Percentiles rank a stretch among this genome's conserved stretches.
Conservation (phyloP, 2,797 vertebrate species). For the Tapera naevia region DNA sequence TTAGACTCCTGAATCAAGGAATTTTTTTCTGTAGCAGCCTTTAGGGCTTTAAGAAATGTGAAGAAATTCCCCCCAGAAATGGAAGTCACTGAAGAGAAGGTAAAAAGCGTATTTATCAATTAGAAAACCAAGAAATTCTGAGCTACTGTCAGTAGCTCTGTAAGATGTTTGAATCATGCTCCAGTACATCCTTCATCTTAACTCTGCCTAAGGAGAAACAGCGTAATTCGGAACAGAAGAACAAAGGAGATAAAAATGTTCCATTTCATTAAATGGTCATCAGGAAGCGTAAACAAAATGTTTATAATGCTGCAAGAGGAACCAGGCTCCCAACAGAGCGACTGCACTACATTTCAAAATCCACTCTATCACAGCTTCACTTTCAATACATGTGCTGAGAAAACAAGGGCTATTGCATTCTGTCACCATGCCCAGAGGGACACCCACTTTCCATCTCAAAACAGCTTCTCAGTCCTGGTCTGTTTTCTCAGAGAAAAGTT, state of each 20-base stretch:
- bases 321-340: background rate
- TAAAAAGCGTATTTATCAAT: background rate
- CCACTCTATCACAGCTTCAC: background rate
- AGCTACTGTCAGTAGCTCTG: background rate
- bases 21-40: background rate
- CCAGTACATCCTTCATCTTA: background rate
- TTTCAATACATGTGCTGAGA: background rate
- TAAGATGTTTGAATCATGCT: background rate
- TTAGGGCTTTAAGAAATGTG: background rate
- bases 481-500: background rate
- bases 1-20: background rate
- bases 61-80: background rate
- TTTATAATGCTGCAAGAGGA: background rate
- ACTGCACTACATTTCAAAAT: background rate
- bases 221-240: background rate
- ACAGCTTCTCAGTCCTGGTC: background rate
- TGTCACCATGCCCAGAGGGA: background rate
- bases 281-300: conserved; percentile 26
- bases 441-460: background rate
- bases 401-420: background rate
- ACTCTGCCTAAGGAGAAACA: conserved; percentile 7
- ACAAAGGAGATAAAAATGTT: background rate
- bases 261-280: conserved; percentile 32
- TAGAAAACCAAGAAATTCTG: background rate
- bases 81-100: background rate